phyloP scores from a whole-genome alignment of 2,797 vertebrate genomes.

The Thalassophryne amazonica region DNA sequence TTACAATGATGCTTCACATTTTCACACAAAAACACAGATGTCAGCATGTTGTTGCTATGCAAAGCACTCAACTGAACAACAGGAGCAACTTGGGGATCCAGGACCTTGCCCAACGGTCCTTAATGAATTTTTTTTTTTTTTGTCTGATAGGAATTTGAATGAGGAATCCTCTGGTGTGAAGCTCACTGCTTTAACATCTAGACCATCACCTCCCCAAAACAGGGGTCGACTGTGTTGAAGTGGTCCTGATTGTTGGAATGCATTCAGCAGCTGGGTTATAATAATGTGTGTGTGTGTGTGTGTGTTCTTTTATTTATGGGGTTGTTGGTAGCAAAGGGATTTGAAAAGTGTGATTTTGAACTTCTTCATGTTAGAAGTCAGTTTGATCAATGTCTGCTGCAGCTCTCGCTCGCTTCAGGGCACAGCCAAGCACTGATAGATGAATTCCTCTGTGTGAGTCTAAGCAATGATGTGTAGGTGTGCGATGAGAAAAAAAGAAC shows the following conservation, averaged over 20 bases:
- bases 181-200: no score
- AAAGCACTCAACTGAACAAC: no score
- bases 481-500: slow-evolving; percentile 55
- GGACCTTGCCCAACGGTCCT: no score
- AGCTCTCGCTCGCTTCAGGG: slow-evolving; percentile 77
- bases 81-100: no score
- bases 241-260: slow-evolving; percentile 19
- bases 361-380: slow-evolving; percentile 82
- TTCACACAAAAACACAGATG: no score
- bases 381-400: slow-evolving; percentile 84
- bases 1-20: no score
- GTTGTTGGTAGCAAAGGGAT: slow-evolving; percentile 70
- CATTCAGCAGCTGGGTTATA: slow-evolving; percentile 23
- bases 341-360: slow-evolving; percentile 76
- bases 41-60: no score
- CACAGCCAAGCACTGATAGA: slow-evolving; percentile 77
- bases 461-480: slow-evolving; percentile 71
- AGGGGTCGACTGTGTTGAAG: slow-evolving; percentile 10
- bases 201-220: no score
- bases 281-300: slow-evolving; percentile 6
- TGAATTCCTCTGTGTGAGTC: slow-evolving; percentile 73
- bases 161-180: no score
- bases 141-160: no score
- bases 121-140: no score
- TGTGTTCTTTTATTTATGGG: slow-evolving; percentile 34